phyloP scores from a whole-genome alignment of 2,797 vertebrate genomes.

The Novumbra hubbsi region DNA sequence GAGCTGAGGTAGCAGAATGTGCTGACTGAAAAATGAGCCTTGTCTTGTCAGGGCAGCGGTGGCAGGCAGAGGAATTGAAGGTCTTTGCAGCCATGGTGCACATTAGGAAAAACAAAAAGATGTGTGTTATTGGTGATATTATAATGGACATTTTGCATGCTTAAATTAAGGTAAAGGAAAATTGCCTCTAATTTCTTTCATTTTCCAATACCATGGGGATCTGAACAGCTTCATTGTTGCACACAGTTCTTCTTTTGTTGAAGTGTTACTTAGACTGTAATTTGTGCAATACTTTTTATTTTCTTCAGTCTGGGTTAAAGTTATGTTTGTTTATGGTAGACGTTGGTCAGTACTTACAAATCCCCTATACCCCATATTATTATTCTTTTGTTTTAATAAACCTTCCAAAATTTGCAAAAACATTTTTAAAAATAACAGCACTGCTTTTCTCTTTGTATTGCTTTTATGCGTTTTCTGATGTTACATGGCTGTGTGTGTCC shows the following conservation, averaged over 20 bases:
- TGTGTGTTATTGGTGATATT: slow-evolving; percentile 77
- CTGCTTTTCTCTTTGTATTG: background rate
- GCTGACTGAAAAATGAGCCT: slow-evolving; percentile 80
- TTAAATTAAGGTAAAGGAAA: slow-evolving; percentile 70
- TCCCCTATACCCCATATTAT: no score
- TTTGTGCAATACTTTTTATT: slow-evolving; percentile 35
- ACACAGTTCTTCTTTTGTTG: slow-evolving; percentile 45
- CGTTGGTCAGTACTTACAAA: no score
- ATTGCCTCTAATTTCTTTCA: slow-evolving; percentile 72
- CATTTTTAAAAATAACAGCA: background rate
- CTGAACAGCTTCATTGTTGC: slow-evolving; percentile 47
- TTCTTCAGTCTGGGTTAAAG: slow-evolving; percentile 30
- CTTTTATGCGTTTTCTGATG: background rate
- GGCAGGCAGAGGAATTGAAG: slow-evolving; percentile 70
- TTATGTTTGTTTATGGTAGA: background rate
- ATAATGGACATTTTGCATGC: slow-evolving; percentile 78
- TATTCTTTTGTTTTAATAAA: slow-evolving; percentile 1
- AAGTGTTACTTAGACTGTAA: slow-evolving; percentile 24
- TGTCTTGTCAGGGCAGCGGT: slow-evolving; percentile 66
- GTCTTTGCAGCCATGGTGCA: slow-evolving; percentile 55
- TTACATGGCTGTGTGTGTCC: background rate
- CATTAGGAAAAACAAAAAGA: slow-evolving; percentile 72
- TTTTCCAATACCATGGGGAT: slow-evolving; percentile 65
- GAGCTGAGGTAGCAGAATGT: slow-evolving; percentile 87
- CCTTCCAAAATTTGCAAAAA: background rate